phyloP scores from a whole-genome alignment of 2,113 vertebrate genomes.

The Dinomys branickii region DNA sequence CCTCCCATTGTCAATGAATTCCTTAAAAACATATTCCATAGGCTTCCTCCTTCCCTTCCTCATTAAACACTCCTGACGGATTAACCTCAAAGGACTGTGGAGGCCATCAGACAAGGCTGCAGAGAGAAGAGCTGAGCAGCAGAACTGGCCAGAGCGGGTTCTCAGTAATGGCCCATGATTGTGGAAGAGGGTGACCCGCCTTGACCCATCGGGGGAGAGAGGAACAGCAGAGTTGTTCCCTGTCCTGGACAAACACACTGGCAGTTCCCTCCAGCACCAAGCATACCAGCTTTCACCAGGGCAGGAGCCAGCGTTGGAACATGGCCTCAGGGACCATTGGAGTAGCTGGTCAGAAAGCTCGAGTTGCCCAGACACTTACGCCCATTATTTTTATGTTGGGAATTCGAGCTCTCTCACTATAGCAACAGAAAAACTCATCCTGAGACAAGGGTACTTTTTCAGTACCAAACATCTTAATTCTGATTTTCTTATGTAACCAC shows the following conservation, averaged over 20 bases:
- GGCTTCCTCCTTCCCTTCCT: not conserved
- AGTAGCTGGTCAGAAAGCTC: not conserved
- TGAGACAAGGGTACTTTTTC: not conserved
- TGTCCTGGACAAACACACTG: not conserved
- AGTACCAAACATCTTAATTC: not conserved
- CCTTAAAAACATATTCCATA: not conserved
- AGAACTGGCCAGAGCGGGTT: not conserved
- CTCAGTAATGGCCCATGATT: not conserved
- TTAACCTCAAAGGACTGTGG: not conserved
- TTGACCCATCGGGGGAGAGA: not conserved
- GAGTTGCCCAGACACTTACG: not conserved
- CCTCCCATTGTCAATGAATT: not conserved
- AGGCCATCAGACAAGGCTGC: not conserved
- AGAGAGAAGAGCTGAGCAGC: not conserved
- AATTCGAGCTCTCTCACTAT: not conserved
- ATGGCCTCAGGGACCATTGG: not conserved
- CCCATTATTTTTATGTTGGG: rapidly evolving
- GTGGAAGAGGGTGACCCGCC: not conserved
- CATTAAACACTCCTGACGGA: not conserved
- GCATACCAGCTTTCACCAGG: slow-evolving; percentile 18
- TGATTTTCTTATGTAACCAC: slow-evolving; percentile 75
- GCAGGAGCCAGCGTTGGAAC: not conserved
- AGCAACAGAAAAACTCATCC: slow-evolving; percentile 57
- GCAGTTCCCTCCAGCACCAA: not conserved
- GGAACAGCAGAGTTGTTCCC: not conserved